Evolutionary conservation across 1,140 invertebrate genomes (phyloP), one percentile per base, ranked within the genome.

Genomic region (Zaprionus vittiger): DNA sequence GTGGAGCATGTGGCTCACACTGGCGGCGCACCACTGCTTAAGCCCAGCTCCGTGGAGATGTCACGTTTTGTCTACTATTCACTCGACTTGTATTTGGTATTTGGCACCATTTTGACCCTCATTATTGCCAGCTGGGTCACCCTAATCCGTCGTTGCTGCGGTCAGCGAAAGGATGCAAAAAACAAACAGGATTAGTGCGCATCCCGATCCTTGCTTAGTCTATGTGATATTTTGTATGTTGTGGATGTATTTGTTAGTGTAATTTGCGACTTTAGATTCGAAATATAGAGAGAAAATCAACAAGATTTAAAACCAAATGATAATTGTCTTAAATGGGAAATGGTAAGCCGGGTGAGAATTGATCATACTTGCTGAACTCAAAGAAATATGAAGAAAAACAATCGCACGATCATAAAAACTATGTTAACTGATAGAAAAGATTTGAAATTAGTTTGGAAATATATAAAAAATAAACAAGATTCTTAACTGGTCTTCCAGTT

Each of bases 1-100:
- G 89, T 94, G 6, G 94, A 94, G 80, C 93, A 94, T 78, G 87
- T 94, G 11, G 87, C 92, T 3, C 69, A 93, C 22, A 93, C 94
- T 12, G 79, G 91, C 7, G 94, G 94, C 2, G 93, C 92, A n/a
- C 85, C 90, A 2, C 86, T 94, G 22, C 47, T 93, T 2, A 91
- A 90, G 55, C 91, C 93, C n/a, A 83, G 92, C 26, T 68, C 90
- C 5, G 81, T 84, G 0, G 22, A 85, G 7, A 75, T 93, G 79
- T 78, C 87, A 3, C 79, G 89, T 5, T 92, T 91, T 49, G 77
- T 77, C 6, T 93, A 93, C 71, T 87, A 92, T 49, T 92, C 82
- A 1, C 67, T 91, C 26, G 92, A 93, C 31, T 41, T 81, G 24
- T 92, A 92, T 62, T 41, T 77, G 6, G 20, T 83, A 0, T 5